Conservation (phyloP, 1,140 invertebrate genomes). For the Alviniconcha marisindica region DNA sequence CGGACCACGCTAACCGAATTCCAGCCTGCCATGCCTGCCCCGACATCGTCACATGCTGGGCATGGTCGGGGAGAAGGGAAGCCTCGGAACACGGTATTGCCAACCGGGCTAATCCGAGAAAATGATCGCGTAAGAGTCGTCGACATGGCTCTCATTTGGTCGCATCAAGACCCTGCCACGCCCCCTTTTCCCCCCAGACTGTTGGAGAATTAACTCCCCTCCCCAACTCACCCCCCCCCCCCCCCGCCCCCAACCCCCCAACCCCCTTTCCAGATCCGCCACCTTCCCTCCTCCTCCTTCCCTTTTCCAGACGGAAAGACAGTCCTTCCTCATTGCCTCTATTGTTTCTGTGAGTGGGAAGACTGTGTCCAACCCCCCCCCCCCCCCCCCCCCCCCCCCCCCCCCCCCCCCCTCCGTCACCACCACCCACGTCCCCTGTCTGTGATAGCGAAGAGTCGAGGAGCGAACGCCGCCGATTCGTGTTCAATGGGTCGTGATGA, state of each 20-base stretch:
- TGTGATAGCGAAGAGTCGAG: too few species aligned
- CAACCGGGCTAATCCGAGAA: conserved; percentile 13
- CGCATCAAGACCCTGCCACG: conserved; percentile 1
- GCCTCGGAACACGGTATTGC: background rate
- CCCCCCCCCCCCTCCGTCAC: background rate
- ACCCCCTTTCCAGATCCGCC: too few species aligned
- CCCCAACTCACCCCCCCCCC: background rate
- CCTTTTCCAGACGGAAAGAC: too few species aligned
- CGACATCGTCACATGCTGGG: background rate
- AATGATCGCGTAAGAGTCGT: conserved; percentile 30
- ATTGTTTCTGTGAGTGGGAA: too few species aligned
- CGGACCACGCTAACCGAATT: conserved; percentile 23
- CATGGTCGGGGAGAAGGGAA: background rate
- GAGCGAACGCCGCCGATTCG: background rate
- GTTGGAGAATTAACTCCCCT: too few species aligned
- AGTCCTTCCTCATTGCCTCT: too few species aligned
- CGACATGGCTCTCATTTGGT: conserved; percentile 28
- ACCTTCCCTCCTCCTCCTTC: too few species aligned
- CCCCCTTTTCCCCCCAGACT: background rate
- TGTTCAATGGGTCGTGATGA: background rate
- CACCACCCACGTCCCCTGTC: background rate
- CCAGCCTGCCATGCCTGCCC: background rate
- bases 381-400: background rate
- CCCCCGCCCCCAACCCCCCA: background rate
- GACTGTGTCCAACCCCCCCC: too few species aligned